Evolutionary conservation across 2,797 vertebrate species (phyloP).

Genomic region (Furcifer pardalis): DNA sequence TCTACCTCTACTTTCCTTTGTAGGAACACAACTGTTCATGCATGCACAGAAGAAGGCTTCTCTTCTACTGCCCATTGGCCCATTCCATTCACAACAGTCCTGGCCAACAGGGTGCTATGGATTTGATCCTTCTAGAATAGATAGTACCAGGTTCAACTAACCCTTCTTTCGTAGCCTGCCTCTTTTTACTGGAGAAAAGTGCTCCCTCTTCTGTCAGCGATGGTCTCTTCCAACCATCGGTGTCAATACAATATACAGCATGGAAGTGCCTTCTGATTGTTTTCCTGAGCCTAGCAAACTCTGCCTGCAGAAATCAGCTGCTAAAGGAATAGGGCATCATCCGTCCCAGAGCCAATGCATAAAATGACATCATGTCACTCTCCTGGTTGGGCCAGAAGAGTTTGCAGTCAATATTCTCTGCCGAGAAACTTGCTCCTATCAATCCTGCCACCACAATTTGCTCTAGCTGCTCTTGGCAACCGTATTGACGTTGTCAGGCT

Average conservation of each 20-base stretch:
- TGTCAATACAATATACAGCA: background rate
- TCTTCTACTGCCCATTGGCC: no score
- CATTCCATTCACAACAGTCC: no score
- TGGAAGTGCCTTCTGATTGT: background rate
- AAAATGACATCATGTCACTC: accelerated
- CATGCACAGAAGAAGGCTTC: no score
- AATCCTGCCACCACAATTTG: background rate
- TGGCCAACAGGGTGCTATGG: no score
- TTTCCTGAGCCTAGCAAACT: background rate
- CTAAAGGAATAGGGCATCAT: background rate
- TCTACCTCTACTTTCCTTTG: no score
- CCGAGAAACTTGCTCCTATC: background rate
- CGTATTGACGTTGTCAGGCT: background rate
- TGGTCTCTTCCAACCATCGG: background rate
- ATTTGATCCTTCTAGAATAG: background rate
- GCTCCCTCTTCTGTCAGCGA: background rate
- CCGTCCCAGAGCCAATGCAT: background rate
- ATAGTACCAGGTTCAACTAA: background rate
- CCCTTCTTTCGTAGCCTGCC: background rate
- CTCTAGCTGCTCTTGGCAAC: constrained; percentile 30
- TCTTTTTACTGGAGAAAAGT: background rate
- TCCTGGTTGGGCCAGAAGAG: background rate
- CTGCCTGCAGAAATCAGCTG: no score
- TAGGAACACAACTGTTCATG: no score
- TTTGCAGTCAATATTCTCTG: no score